Evolutionary conservation across 92 coral and sea anemone species (phyloP).

Genomic region (Galaxea fascicularis): DNA sequence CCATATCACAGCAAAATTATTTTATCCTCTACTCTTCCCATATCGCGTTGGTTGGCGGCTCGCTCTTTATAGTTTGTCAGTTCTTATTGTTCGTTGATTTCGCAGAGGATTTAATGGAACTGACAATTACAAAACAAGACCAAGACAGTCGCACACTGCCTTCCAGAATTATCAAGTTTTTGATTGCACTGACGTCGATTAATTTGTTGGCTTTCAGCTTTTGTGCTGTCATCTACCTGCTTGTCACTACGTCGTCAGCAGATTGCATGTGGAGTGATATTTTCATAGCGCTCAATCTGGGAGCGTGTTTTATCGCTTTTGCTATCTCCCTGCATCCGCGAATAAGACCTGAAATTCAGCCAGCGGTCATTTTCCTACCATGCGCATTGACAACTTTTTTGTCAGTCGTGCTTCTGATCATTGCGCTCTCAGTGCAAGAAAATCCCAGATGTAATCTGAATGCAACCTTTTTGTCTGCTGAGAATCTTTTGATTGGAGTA

Average conservation of each 20-base stretch:
- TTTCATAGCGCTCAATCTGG: conserved; percentile 36
- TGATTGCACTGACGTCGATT: conserved; percentile 18
- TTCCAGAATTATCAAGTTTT: background rate
- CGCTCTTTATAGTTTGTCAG: conserved; percentile 50
- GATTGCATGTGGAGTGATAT: conserved; percentile 58
- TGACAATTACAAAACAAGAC: background rate
- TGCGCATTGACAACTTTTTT: conserved; percentile 39
- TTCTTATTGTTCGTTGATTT: conserved; percentile 45
- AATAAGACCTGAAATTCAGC: conserved; percentile 42
- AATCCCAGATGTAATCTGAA: conserved; percentile 46
- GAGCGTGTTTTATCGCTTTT: conserved; percentile 50
- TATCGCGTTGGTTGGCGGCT: conserved; percentile 36
- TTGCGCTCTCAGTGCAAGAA: conserved; percentile 46
- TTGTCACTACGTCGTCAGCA: conserved; percentile 35
- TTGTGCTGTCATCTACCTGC: conserved; percentile 22
- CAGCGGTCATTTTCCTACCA: conserved; percentile 57
- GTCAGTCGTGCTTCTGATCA: conserved; percentile 26
- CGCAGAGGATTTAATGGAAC: conserved; percentile 28
- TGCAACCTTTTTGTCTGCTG: conserved; percentile 20
- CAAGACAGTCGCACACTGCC: background rate
- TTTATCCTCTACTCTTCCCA: conserved; percentile 40
- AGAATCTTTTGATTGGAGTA: conserved; percentile 31
- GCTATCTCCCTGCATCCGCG: conserved; percentile 46
- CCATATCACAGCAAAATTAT: conserved; percentile 49
- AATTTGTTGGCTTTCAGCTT: conserved; percentile 33